These are phyloP conservation scores for Dysdera silvatica DNA, from an alignment of 1,140 invertebrate species.

Conservation along the genomic window DNA sequence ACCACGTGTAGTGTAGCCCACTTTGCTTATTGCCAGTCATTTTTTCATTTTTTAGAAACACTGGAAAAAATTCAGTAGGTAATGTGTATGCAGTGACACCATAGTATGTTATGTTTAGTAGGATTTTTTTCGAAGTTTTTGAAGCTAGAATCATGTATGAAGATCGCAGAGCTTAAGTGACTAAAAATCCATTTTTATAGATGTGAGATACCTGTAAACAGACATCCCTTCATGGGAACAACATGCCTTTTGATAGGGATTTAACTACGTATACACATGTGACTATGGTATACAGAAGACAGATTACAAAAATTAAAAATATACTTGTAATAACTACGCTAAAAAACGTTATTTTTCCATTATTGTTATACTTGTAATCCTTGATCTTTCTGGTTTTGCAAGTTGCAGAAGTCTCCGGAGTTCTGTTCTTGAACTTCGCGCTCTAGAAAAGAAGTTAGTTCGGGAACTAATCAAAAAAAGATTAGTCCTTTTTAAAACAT, in stretches of 20 bases:
- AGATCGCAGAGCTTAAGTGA: background rate
- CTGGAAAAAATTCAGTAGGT: no score
- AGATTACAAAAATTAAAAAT: conserved; percentile 12
- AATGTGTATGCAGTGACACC: no score
- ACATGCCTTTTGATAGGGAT: background rate
- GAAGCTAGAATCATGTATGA: conserved; percentile 22
- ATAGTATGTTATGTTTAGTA: no score
- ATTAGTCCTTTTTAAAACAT: background rate
- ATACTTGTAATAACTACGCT: background rate
- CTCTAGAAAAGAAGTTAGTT: background rate
- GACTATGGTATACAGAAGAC: background rate
- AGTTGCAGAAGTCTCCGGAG: conserved; percentile 35
- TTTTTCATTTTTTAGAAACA: no score
- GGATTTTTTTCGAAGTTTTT: no score
- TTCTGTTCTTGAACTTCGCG: background rate
- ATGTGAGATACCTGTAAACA: background rate
- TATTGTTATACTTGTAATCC: conserved; percentile 35
- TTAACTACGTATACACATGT: background rate
- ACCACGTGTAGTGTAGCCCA: no score
- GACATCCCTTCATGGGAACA: background rate
- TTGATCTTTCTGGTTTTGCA: conserved; percentile 40
- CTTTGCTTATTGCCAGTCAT: no score
- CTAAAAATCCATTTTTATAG: background rate
- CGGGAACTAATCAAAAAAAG: background rate
- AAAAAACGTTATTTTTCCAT: background rate